phyloP scores from a whole-genome alignment of 2,888 invertebrate genomes.

The Saturnia japonica region DNA sequence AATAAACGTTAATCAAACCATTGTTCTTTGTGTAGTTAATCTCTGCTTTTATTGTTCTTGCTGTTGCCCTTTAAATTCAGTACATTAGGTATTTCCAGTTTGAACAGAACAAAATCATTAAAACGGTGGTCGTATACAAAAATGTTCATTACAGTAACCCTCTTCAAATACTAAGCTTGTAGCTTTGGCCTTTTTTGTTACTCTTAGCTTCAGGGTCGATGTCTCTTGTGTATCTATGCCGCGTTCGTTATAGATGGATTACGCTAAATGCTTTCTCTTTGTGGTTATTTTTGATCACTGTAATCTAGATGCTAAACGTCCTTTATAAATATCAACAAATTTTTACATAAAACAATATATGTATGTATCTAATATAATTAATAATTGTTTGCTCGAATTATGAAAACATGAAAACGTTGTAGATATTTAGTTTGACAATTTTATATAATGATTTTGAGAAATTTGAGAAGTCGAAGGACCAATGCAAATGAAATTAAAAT shows the following conservation, averaged over 20 bases:
- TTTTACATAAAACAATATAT: neutral
- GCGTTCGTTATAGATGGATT: neutral
- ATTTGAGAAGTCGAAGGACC: too few species aligned
- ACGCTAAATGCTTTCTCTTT: neutral
- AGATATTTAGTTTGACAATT: neutral
- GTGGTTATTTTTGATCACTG: neutral
- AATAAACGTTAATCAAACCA: constrained; percentile 36
- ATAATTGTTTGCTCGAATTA: neutral
- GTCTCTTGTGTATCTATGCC: neutral
- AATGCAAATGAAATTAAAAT: too few species aligned
- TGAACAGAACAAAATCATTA: constrained; percentile 51
- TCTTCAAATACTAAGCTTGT: constrained; percentile 57
- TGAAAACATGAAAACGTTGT: neutral
- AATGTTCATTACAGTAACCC: constrained; percentile 62
- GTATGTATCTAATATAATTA: too few species aligned
- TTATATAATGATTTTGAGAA: neutral
- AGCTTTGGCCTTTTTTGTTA: constrained; percentile 51
- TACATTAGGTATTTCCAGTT: constrained; percentile 34
- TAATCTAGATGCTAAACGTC: neutral
- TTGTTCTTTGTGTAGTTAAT: constrained; percentile 36
- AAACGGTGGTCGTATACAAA: constrained; percentile 56
- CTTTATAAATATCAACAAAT: neutral
- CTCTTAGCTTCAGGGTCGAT: constrained; percentile 30
- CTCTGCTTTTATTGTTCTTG: constrained; percentile 40
- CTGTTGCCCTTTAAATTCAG: constrained; percentile 36